Evolutionary conservation across 1,140 invertebrate species (phyloP).

Genomic region (Metaphire vulgaris): DNA sequence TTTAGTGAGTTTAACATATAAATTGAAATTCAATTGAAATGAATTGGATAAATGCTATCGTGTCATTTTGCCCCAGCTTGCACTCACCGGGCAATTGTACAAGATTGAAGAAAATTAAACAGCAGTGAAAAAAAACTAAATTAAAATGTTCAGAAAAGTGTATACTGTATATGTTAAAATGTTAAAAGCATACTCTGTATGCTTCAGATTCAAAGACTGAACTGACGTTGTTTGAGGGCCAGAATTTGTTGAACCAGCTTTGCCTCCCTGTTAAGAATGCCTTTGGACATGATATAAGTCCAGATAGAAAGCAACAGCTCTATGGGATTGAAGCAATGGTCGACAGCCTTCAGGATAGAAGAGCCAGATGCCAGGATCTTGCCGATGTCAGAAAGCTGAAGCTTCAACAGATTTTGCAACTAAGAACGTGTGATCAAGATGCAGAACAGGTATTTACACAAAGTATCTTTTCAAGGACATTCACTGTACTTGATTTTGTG

Average conservation of each 20-base stretch:
- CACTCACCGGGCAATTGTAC: too few species aligned
- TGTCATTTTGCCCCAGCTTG: too few species aligned
- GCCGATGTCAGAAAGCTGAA: constrained; percentile 64
- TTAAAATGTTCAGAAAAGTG: too few species aligned
- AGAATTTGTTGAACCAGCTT: constrained; percentile 69
- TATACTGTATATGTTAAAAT: too few species aligned
- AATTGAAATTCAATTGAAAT: too few species aligned
- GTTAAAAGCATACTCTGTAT: too few species aligned
- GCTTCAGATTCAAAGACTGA: constrained; percentile 39
- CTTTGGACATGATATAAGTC: constrained; percentile 63
- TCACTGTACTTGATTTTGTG: too few species aligned
- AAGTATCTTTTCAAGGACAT: too few species aligned
- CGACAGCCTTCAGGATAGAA: constrained; percentile 53
- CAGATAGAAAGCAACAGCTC: constrained; percentile 67
- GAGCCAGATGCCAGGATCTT: constrained; percentile 43
- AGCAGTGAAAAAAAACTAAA: too few species aligned
- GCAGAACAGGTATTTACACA: constrained; percentile 63
- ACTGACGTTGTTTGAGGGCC: constrained; percentile 59
- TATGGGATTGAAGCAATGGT: constrained; percentile 64
- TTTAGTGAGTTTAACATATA: too few species aligned
- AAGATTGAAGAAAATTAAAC: too few species aligned
- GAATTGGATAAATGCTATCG: too few species aligned
- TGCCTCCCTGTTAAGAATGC: constrained; percentile 74
- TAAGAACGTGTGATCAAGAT: constrained; percentile 68
- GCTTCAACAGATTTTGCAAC: constrained; percentile 67